Evolutionary conservation across 2,113 vertebrate species (phyloP), one percentile per base, ranked within the genome.

Genomic region (Pollachius pollachius): DNA sequence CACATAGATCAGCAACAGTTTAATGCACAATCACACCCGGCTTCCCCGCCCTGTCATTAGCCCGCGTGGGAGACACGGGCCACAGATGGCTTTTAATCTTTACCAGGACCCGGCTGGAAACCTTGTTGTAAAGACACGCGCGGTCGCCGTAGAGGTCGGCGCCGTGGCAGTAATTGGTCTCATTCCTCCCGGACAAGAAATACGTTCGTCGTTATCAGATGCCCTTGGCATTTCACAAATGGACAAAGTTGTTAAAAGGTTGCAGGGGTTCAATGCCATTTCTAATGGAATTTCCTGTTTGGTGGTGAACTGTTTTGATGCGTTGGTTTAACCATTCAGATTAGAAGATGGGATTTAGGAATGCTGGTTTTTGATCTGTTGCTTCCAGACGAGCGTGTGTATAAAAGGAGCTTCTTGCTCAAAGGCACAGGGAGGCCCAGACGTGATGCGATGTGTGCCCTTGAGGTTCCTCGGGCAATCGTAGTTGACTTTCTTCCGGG

Each of bases 1-100:
- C 84, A 72, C 90, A 87, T 78, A 62, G 72, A 87, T 88, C 81
- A 85, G 81, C 71, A 81, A 75, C 7, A 65, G 63, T 89, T 89
- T 81, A 87, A 92, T 91, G 90, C 87, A 79, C 84, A 79, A 80
- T 88, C 88, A 89, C 90, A 81, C 79, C 72, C 81, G 21, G 76
- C 18, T 65, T 76, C 65, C 66, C 34, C 27, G 79, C 74, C 67
- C 11, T 63, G 74, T 83, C 83, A 84, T 81, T 67, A 81, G 68
- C 75, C 62, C 21, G 56, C 15, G 5, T 57, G 54, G 58, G 80
- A 81, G 70, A 77, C 69, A 62, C 70, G 27, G 41, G 57, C 67
- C 64, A 66, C 68, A 58, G 59, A 67, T 59, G 25, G 7, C 54
- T 67, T 25, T 77, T 73, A 25, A 62, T 72, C 64, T 56, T 52